Conservation (phyloP, 2,797 vertebrate species). For the Onychomys leucogaster region DNA sequence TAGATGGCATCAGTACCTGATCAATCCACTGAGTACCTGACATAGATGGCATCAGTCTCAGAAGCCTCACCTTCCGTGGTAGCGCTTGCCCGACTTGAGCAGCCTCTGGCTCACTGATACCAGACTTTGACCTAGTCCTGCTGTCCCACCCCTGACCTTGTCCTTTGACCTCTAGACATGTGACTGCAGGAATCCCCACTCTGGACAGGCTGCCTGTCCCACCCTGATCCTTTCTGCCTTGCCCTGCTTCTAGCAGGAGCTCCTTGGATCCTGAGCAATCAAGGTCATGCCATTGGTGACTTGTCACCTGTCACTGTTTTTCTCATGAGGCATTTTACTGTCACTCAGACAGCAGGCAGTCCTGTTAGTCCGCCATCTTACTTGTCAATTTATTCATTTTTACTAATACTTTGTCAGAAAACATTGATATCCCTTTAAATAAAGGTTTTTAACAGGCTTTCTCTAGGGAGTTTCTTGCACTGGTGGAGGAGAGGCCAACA, state of each 20-base stretch:
- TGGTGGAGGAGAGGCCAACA: neutral
- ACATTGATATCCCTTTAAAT: slow-evolving; percentile 74
- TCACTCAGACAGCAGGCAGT: slow-evolving; percentile 58
- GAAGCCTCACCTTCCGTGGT: neutral
- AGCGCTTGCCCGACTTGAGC: neutral
- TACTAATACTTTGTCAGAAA: slow-evolving; percentile 72
- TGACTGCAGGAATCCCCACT: neutral
- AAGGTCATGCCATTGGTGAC: slow-evolving; percentile 34
- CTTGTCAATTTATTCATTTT: slow-evolving; percentile 76
- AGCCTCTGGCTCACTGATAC: neutral
- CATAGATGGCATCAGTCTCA: neutral
- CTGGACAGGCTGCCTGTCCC: neutral
- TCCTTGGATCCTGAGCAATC: neutral
- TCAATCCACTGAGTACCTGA: no score
- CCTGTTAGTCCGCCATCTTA: slow-evolving; percentile 1
- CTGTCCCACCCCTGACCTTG: neutral
- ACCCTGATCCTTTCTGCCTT: neutral
- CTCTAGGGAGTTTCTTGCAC: slow-evolving; percentile 48
- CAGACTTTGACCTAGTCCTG: no score
- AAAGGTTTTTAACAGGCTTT: slow-evolving; percentile 58
- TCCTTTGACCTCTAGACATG: neutral
- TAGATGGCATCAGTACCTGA: no score
- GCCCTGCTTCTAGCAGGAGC: neutral
- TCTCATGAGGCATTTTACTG: slow-evolving; percentile 56
- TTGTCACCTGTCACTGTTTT: slow-evolving; percentile 57